Base-by-base conservation (phyloP, 2,113 vertebrate genomes). In the Argyrosomus japonicus region DNA sequence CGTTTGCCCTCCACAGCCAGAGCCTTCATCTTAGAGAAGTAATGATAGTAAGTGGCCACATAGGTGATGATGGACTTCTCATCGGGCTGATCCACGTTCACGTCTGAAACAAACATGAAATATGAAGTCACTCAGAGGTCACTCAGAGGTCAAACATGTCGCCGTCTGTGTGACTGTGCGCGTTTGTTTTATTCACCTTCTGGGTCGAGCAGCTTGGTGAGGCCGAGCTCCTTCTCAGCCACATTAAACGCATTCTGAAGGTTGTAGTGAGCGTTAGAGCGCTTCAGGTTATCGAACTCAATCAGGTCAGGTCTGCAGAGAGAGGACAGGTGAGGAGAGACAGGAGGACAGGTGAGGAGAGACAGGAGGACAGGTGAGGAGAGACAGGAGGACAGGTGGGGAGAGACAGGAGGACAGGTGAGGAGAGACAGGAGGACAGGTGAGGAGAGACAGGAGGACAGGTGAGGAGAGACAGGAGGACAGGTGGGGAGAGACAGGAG, bases 1-100 rank as follows among this genome's bases (percentile, higher is more conserved):
- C 97, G 92, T 85, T 98, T 99, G 54, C 97, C 97, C 90, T 98
- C 97, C 88, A 98, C 97, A 0, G 97, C 97, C 82, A 98, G 91
- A 0, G 97, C 97, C 91, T 99, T 99, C 97, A 99, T 99, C 94
- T 97, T 99, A 75, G 97, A 98, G 93, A 99, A 99, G 91, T 98
- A 98, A 91, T 99, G 97, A 91, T 99, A 99, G 90, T 97, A 98
- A 0, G 97, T 98, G 1, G 97, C 97, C 91, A 98, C 97, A 0
- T 99, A 99, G 10, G 97, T 99, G 75, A 99, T 98, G 91, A 99
- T 98, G 19, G 97, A 99, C 71, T 98, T 98, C 88, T 98, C 97
- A 83, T 99, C 97, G 0, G 97, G 97, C 68, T 99, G 97, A 85
- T 98, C 97, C 84, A 99, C 97, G 54, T 97, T 98, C 29, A 99